phyloP scores from a whole-genome alignment of 2,113 vertebrate genomes.

The Cairina moschata region DNA sequence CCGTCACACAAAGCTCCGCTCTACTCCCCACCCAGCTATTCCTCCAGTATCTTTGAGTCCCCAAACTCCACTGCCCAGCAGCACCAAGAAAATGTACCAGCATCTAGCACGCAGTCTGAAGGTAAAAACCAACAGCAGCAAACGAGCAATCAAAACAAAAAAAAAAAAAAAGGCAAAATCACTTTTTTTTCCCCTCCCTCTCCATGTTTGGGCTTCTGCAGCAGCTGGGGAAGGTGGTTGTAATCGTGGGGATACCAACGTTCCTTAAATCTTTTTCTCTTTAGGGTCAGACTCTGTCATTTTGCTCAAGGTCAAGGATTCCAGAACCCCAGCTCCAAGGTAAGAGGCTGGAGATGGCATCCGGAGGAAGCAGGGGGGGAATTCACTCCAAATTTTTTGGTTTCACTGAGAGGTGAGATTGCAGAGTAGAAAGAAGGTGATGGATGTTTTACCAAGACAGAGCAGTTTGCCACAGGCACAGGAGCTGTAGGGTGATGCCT shows the following conservation, averaged over 20 bases:
- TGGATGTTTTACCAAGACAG: fast-evolving
- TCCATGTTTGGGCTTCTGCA: fast-evolving
- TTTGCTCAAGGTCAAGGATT: slow-evolving; percentile 88
- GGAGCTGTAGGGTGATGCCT: not conserved
- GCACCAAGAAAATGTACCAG: slow-evolving; percentile 38
- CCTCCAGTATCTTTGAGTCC: slow-evolving; percentile 35
- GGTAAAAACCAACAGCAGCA: slow-evolving; percentile 44
- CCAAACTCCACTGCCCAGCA: slow-evolving; percentile 30
- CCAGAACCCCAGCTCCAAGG: slow-evolving; percentile 84
- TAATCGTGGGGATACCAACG: fast-evolving
- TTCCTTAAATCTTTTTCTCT: slow-evolving; percentile 45
- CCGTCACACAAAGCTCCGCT: not conserved
- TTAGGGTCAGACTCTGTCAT: slow-evolving; percentile 90
- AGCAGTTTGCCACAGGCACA: not conserved
- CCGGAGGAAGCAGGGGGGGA: not conserved
- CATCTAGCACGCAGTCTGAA: slow-evolving; percentile 59
- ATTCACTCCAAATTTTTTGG: no score
- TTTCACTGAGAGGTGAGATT: fast-evolving
- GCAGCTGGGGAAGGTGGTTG: fast-evolving
- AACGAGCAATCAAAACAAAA: not conserved
- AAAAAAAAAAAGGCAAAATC: no score
- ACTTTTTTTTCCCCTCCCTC: fast-evolving
- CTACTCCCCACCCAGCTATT: not conserved
- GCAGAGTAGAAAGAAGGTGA: not conserved
- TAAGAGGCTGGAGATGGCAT: slow-evolving; percentile 35